Evolutionary conservation across 2,888 invertebrate genomes (phyloP).

Genomic region (Drosophila silvestris): DNA sequence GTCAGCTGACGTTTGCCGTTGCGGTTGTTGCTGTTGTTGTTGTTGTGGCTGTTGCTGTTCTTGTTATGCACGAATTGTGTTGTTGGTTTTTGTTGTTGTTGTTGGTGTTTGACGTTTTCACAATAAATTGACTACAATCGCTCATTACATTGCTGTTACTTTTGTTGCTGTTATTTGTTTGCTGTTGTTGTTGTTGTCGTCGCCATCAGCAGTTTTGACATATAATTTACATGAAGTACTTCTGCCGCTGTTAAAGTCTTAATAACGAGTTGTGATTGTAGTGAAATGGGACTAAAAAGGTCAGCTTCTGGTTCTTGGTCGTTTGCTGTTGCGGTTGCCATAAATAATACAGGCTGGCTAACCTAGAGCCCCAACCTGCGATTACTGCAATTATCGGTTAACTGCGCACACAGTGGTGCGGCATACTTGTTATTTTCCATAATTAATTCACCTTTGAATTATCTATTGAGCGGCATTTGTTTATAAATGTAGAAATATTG

Average conservation of each 20-base stretch:
- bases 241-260: constrained; percentile 27
- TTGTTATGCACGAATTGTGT: constrained; percentile 38
- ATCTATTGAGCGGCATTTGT: neutral
- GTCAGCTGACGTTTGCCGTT: constrained; percentile 46
- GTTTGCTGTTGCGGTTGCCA: constrained; percentile 15
- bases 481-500: neutral
- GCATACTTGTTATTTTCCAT: neutral
- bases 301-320: constrained; percentile 18
- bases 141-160: constrained; percentile 40
- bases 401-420: neutral
- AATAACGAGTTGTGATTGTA: constrained; percentile 17
- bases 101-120: constrained; percentile 27
- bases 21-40: constrained; percentile 25
- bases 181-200: constrained; percentile 8
- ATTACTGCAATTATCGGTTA: constrained; percentile 16
- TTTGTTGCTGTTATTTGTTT: neutral
- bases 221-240: constrained; percentile 53
- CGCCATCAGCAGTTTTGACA: constrained; percentile 28
- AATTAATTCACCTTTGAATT: neutral
- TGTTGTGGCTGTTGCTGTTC: constrained; percentile 18
- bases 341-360: constrained; percentile 16
- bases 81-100: constrained; percentile 6
- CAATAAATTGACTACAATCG: constrained; percentile 55
- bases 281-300: constrained; percentile 27
- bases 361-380: constrained; percentile 1